A percentile compares a stretch with the other conserved stretches of the same genome.
These are phyloP conservation scores for Toxotes jaculatrix DNA, from an alignment of 2,113 vertebrate genomes.

Conservation along the genomic window DNA sequence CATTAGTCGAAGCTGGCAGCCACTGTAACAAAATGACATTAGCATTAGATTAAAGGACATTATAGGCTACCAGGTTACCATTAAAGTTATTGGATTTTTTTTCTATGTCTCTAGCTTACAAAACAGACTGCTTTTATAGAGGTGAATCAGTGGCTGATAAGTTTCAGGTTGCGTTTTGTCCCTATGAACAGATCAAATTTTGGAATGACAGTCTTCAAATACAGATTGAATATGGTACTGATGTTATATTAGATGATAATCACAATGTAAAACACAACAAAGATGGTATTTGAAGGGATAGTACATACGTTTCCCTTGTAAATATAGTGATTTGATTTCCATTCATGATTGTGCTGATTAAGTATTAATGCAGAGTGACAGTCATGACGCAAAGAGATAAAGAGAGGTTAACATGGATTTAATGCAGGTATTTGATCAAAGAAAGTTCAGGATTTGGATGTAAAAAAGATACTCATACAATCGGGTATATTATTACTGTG, in stretches of 20 bases:
- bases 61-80: constrained; percentile 17
- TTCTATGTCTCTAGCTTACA: constrained; percentile 8
- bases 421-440: constrained; percentile 1
- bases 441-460: constrained; percentile 13
- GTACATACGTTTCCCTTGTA: background rate
- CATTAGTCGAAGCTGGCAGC: constrained; percentile 52
- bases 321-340: constrained; percentile 20
- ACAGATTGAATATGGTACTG: background rate
- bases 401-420: background rate
- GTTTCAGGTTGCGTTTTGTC: background rate
- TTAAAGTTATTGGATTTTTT: constrained; percentile 1
- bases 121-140: constrained; percentile 7
- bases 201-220: background rate
- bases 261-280: background rate
- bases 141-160: constrained; percentile 1
- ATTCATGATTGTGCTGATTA: background rate
- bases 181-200: background rate
- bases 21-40: constrained; percentile 7
- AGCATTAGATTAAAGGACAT: constrained; percentile 39
- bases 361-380: constrained; percentile 4
- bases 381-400: background rate
- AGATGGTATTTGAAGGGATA: background rate
- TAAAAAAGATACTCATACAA: background rate
- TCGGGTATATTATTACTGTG: background rate
- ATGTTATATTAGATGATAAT: background rate